Evolutionary conservation across 2,113 vertebrate species (phyloP).

Genomic region (Glareola pratincola): DNA sequence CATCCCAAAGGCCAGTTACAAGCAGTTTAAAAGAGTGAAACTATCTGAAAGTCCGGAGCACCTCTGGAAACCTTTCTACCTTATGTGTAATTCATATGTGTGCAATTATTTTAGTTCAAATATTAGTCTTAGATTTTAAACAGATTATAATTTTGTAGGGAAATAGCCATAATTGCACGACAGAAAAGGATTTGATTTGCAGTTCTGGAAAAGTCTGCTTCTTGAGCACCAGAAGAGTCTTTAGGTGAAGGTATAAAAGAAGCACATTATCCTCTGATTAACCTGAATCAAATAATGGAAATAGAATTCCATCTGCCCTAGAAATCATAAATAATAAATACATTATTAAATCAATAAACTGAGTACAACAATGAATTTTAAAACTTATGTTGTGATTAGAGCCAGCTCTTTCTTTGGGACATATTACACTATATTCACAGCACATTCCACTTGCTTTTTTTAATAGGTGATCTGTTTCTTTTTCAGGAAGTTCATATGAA

Average conservation of each 20-base stretch:
- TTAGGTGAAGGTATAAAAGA: neutral
- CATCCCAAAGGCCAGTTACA: neutral
- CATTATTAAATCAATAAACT: constrained; percentile 51
- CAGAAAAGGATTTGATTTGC: neutral
- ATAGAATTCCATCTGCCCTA: neutral
- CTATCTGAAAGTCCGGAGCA: neutral
- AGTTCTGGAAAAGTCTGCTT: neutral
- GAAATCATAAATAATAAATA: constrained; percentile 59
- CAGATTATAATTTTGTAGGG: neutral
- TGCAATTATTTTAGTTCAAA: neutral
- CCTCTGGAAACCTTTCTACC: neutral
- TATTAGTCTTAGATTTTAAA: neutral
- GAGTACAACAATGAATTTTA: constrained; percentile 35
- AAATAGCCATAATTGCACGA: neutral
- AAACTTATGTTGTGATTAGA: constrained; percentile 24
- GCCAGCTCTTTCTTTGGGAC: constrained; percentile 46
- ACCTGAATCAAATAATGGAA: constrained; percentile 22
- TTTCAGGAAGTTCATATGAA: constrained; percentile 64
- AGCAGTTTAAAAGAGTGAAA: neutral
- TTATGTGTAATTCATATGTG: neutral
- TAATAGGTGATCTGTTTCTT: constrained; percentile 63
- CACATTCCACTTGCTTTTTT: constrained; percentile 32
- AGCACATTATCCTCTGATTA: constrained; percentile 32
- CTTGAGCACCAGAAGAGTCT: neutral
- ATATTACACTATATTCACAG: constrained; percentile 26